A percentile compares a stretch with the other conserved stretches of the same genome.
These are phyloP conservation scores for Isoperla grammatica DNA, from an alignment of 2,888 invertebrate species.

Conservation along the genomic window DNA sequence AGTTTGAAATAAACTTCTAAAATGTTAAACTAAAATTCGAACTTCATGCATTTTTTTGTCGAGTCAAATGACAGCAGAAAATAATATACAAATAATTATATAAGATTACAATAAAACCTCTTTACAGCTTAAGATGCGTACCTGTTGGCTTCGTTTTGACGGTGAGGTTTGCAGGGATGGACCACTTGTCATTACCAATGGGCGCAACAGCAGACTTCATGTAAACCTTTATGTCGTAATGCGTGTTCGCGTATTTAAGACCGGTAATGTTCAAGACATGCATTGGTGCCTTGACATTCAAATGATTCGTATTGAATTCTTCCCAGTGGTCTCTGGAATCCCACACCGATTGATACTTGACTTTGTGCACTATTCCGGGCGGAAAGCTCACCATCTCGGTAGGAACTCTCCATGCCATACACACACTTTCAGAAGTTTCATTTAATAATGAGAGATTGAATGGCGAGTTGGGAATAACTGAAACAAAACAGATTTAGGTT, in stretches of 20 bases:
- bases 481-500: slow-evolving; percentile 28
- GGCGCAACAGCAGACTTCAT: slow-evolving; percentile 53
- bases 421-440: slow-evolving; percentile 46
- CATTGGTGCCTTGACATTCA: slow-evolving; percentile 25
- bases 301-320: slow-evolving; percentile 39
- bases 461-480: slow-evolving; percentile 49
- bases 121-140: background rate
- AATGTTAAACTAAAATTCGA: too few species aligned
- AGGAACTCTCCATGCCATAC: slow-evolving; percentile 48
- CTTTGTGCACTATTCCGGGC: slow-evolving; percentile 46
- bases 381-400: slow-evolving; percentile 48
- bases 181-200: slow-evolving; percentile 60
- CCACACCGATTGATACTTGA: slow-evolving; percentile 50
- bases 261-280: slow-evolving; percentile 46
- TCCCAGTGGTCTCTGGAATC: slow-evolving; percentile 46
- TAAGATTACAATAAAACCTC: too few species aligned
- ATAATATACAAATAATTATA: too few species aligned
- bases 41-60: too few species aligned
- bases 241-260: slow-evolving; percentile 59
- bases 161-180: slow-evolving; percentile 54
- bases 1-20: too few species aligned
- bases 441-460: slow-evolving; percentile 44
- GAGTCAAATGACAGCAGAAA: too few species aligned
- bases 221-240: slow-evolving; percentile 67
- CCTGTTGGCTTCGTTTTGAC: slow-evolving; percentile 50